These are phyloP conservation scores for Gouania willdenowi DNA, from an alignment of 2,797 vertebrate genomes.

Conservation along the genomic window DNA sequence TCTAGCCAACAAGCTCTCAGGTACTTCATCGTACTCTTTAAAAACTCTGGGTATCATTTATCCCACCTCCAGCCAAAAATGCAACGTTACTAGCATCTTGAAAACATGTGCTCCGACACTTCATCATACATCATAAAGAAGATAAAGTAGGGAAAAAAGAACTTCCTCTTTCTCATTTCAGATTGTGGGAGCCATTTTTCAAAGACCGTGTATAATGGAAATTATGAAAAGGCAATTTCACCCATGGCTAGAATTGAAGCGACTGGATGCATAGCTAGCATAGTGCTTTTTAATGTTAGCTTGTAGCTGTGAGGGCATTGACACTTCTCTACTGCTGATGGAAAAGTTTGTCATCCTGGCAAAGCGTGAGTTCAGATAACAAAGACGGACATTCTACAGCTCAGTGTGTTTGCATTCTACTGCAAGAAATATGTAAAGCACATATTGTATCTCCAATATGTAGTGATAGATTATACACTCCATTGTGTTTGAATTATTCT, in stretches of 20 bases:
- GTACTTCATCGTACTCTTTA: too few species aligned
- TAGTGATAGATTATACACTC: too few species aligned
- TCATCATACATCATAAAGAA: slow-evolving; percentile 67
- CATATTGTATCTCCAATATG: too few species aligned
- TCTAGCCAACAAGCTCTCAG: too few species aligned
- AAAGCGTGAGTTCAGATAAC: slow-evolving; percentile 13
- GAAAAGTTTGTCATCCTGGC: slow-evolving; percentile 1
- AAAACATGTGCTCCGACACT: slow-evolving; percentile 33
- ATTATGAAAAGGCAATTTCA: slow-evolving; percentile 78
- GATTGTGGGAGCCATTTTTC: slow-evolving; percentile 65
- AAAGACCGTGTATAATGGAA: slow-evolving; percentile 68
- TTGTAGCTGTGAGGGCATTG: slow-evolving; percentile 48
- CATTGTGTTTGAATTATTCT: too few species aligned
- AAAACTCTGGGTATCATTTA: too few species aligned
- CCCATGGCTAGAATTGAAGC: slow-evolving; percentile 70
- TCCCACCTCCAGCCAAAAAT: too few species aligned
- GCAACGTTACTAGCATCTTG: slow-evolving; percentile 24
- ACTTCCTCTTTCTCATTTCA: slow-evolving; percentile 47
- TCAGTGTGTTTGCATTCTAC: too few species aligned
- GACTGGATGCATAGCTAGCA: slow-evolving; percentile 22
- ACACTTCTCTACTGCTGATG: slow-evolving; percentile 21
- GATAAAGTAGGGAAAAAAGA: slow-evolving; percentile 48
- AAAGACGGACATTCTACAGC: not conserved
- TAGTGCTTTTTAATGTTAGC: slow-evolving; percentile 37
- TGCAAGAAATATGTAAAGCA: too few species aligned